Evolutionary conservation across 2,888 invertebrate genomes (phyloP), one percentile per base, ranked within the genome.

Genomic region (Leucoma salicis): DNA sequence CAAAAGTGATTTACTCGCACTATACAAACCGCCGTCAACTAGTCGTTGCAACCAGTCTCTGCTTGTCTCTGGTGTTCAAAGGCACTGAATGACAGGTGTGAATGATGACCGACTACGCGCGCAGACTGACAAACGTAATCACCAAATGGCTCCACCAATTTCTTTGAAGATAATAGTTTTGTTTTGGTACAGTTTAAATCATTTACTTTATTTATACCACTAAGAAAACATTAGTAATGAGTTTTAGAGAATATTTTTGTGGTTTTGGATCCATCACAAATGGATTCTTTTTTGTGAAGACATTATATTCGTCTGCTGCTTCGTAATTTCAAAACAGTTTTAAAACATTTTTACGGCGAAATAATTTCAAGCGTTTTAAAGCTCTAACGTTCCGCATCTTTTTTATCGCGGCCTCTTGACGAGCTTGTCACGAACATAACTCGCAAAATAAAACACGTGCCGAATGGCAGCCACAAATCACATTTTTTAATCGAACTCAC

Each of bases 401-500:
- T 78, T 79, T 76, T 74, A 62, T 63, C 56, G 51, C 49, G 41
- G 52, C 56, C 71, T 70, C 72, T 77, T 78, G 78, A 78, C 80
- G 74, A 66, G 71, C 72, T 66, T 72, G 78, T 85, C 86, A 84
- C 84, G 85, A 85, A 78, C 81, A 73, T 65, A 65, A 67, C 70
- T 72, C 74, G 82, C 80, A 82, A 84, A 85, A 87, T 85, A 86
- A 85, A 85, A 82, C 81, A 80, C 84, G 82, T 71, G 81, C 77
- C 65, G 77, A 78, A 71, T 78, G 79, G 78, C 77, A 67, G 76
- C 84, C 86, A 85, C 87, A 88, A 87, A 87, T 88, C 87, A 88
- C 82, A 87, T 87, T 88, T 88, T 87, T 87, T 86, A 87, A 86
- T 87, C 86, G 84, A 80, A 79, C 81, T 78, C 86, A 79, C 83